These are phyloP conservation scores for Acleris cristana DNA, from an alignment of 2,888 invertebrate genomes.

Conservation along the genomic window DNA sequence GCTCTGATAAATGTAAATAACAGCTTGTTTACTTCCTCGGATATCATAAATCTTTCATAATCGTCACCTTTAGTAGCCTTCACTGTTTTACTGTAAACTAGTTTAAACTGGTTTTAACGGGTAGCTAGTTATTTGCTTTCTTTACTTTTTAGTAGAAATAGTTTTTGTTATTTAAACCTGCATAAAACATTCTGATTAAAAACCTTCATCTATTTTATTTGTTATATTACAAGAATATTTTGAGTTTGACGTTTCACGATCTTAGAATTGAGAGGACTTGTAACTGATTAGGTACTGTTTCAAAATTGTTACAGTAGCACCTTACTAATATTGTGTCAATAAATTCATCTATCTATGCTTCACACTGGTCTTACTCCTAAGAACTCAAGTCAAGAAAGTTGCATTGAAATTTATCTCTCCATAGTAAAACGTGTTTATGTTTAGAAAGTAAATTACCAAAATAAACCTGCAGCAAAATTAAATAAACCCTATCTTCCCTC, in stretches of 20 bases:
- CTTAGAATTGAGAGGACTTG: too few species aligned
- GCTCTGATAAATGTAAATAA: conserved; percentile 48
- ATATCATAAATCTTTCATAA: conserved; percentile 40
- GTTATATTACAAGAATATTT: too few species aligned
- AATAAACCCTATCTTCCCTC: conserved; percentile 17
- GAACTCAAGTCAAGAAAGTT: too few species aligned
- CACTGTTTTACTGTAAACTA: conserved; percentile 15
- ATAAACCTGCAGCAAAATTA: neutral
- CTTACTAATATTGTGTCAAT: too few species aligned
- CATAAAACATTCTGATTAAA: neutral
- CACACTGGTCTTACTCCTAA: too few species aligned
- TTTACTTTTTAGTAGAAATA: neutral
- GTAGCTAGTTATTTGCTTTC: neutral
- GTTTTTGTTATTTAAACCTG: neutral
- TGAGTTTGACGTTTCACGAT: too few species aligned
- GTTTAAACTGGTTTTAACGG: neutral
- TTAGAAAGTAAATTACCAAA: neutral
- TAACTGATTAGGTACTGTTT: too few species aligned
- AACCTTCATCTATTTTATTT: too few species aligned
- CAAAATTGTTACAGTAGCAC: too few species aligned
- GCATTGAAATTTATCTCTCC: too few species aligned
- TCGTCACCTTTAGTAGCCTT: conserved; percentile 26
- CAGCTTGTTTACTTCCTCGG: conserved; percentile 38
- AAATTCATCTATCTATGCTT: too few species aligned
- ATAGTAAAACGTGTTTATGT: neutral